Base-by-base conservation (phyloP, 1,140 invertebrate genomes). In the Pentalonia nigronervosa region DNA sequence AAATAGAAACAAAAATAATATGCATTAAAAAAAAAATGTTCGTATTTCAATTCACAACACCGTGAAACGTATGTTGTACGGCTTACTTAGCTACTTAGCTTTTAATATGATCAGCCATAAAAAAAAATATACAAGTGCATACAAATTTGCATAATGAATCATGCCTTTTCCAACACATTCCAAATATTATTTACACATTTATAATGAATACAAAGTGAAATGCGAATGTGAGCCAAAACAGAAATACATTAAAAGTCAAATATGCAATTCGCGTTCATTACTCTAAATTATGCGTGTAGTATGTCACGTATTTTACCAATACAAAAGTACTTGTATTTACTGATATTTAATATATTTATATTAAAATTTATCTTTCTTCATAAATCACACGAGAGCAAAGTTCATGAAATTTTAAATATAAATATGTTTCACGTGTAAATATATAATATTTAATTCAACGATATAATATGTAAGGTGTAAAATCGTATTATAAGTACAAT, bases 191-290 rank as follows among this genome's bases (percentile, higher is more conserved):
- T 14, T 17, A 17, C 60, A 7, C 30, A 76, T 76, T 76, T 17
- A 76, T 76, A 76, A 76, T 76, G 60, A n/a, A 76, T 76, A 76
- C 60, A 20, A 76, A 76, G 60, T 76, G n/a, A 76, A 76, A 76
- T 1, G 60, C 14, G 30, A 76, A 76, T 14, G n/a, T 76, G n/a
- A 76, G 60, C n/a, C 17, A 4, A n/a, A 76, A 76, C 14, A 76
- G n/a, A 67, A n/a, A n/a, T 76, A n/a, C 60, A 76, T 76, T 76
- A 76, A 76, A 76, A 76, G 11, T 76, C 30, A n/a, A n/a, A 67
- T 67, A 67, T 67, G 7, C 17, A 76, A 76, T 76, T 76, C 23
- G 60, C 60, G 60, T n/a, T 30, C 30, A 76, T n/a, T n/a, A 34
- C n/a, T n/a, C 14, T 17, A 76, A 76, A n/a, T 76, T n/a, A 76